phyloP scores from a whole-genome alignment of 2,888 invertebrate genomes.

The Mylabris sibirica region DNA sequence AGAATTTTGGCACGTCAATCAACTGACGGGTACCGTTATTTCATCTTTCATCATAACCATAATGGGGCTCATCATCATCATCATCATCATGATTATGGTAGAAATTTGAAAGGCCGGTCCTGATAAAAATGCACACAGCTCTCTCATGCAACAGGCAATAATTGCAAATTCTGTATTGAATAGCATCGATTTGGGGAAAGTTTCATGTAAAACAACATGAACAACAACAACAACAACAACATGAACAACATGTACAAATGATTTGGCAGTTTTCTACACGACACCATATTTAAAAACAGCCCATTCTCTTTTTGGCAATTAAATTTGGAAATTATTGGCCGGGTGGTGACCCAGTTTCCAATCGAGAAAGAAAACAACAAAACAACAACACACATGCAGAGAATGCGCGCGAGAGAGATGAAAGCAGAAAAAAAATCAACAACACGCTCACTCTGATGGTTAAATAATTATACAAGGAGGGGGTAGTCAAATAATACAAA shows the following conservation, averaged over 20 bases:
- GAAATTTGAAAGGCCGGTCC: constrained; percentile 24
- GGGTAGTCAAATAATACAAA: not conserved
- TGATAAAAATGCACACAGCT: not conserved
- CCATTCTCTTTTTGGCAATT: constrained; percentile 38
- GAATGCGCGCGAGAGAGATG: too few relatives aligned
- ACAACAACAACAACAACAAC: not conserved
- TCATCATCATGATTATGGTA: constrained; percentile 48
- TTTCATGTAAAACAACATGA: constrained; percentile 14
- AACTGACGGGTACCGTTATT: constrained; percentile 50
- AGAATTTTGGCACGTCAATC: constrained; percentile 39
- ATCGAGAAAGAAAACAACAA: not conserved
- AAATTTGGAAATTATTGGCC: constrained; percentile 51
- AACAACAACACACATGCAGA: not conserved
- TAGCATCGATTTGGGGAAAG: constrained; percentile 27
- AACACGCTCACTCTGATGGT: not conserved
- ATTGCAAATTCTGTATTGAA: not conserved
- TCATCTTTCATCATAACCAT: constrained; percentile 13
- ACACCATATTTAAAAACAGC: constrained; percentile 2
- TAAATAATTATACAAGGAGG: not conserved
- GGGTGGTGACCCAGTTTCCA: constrained; percentile 48
- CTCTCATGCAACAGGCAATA: constrained; percentile 11
- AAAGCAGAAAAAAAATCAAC: not conserved
- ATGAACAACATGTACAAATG: constrained; percentile 16
- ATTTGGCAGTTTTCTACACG: constrained; percentile 43
- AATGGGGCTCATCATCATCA: constrained; percentile 41